Evolutionary conservation across 2,113 vertebrate genomes (phyloP), one percentile per base, ranked within the genome.

Genomic region (Vulpes vulpes): DNA sequence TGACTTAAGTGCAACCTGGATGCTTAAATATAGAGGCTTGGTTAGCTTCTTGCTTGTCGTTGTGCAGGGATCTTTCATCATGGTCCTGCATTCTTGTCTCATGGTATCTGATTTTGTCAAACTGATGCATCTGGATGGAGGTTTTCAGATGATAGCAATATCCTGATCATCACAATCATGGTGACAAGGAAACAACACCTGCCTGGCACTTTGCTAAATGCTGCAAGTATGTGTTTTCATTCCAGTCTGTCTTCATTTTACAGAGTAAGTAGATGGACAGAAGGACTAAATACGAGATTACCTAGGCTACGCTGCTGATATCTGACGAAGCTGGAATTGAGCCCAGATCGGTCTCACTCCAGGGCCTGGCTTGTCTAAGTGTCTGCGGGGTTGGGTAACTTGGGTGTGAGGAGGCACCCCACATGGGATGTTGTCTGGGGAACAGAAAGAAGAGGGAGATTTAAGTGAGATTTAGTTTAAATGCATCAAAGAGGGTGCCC

Each of bases 41-140:
- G 65, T 35, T 62, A 22, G 11, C 74, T 79, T 64, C 49, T 35
- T 6, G 7, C 11, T 67, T 90, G 17, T 53, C 22, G 19, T n/a
- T 92, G 35, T 35, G 55, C 80, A 49, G 90, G 22, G 78, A 55
- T 92, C 14, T 79, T 73, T 74, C 27, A 23, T 20, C 9, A 35
- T 20, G 35, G 5, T 4, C 14, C 8, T 10, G 1, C 6, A 0
- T 25, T 87, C 69, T 49, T 20, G 5, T 5, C 27, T 2, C 43
- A 20, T 12, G n/a, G 11, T 7, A 30, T 67, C 51, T 59, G 27
- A 65, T n/a, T 65, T 35, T 96, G 62, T 62, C 62, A 76, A 32
- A 83, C 25, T 15, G 30, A 60, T 35, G 30, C 64, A 30, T 62
- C 22, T 60, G 51, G 43, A 38, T 16, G 2, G 57, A n/a, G 17